These are phyloP conservation scores for Congeria kusceri DNA, from an alignment of 2,888 invertebrate genomes.

Conservation along the genomic window DNA sequence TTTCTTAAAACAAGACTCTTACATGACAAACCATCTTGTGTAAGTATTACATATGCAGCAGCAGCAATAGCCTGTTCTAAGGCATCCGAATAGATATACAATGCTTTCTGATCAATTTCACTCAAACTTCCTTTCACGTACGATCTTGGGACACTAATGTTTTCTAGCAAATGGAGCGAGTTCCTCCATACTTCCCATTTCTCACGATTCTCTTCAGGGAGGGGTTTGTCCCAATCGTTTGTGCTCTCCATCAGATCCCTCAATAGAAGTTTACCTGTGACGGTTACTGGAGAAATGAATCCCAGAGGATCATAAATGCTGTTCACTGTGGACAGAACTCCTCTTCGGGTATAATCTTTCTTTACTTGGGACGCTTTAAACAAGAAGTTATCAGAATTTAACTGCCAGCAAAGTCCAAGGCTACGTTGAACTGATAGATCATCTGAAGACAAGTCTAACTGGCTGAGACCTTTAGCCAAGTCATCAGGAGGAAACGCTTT, in stretches of 20 bases:
- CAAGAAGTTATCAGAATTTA: no score
- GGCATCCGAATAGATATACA: not conserved
- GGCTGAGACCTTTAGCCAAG: no score
- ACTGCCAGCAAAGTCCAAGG: no score
- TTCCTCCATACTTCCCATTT: no score
- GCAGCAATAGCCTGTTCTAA: not conserved
- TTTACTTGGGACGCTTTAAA: no score
- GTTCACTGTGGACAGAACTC: not conserved
- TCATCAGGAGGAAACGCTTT: no score
- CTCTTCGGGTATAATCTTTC: no score
- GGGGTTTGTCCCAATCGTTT: not conserved
- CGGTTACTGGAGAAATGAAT: not conserved
- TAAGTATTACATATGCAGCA: not conserved
- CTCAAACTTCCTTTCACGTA: not conserved
- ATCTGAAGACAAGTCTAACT: no score
- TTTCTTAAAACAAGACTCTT: not conserved
- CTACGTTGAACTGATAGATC: no score
- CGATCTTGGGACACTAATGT: not conserved
- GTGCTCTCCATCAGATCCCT: not conserved
- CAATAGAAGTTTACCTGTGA: not conserved
- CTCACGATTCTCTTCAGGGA: not conserved
- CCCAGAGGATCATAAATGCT: not conserved
- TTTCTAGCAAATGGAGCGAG: not conserved
- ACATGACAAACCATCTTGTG: not conserved
- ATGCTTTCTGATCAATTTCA: not conserved